Evolutionary conservation across 2,113 vertebrate species (phyloP), one percentile per base, ranked within the genome.

Genomic region (Vulpes ferrilata): DNA sequence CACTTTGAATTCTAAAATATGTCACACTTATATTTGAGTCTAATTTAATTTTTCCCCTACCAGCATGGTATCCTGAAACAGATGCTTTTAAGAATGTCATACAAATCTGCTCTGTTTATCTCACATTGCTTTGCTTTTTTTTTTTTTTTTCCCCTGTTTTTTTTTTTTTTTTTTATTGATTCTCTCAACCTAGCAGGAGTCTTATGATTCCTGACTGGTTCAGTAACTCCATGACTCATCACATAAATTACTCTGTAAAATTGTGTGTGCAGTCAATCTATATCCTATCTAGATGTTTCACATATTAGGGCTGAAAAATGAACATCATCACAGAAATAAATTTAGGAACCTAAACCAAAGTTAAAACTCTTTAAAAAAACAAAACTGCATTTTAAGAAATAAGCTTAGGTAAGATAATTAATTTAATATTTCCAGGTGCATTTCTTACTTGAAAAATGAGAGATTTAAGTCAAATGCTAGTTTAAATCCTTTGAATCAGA

Each of bases 21-120:
- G 93, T 88, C 78, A 87, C 27, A 89, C 7, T 96, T 88, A 90
- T 53, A 91, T 80, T 91, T 93, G 73, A 95, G 90, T 90, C 65
- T 97, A 98, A 96, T 93, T 97, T 97, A 82, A 74, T 93, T 97
- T 95, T 96, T 85, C 53, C 19, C 67, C 69, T 90, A 90, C 17
- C 88, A 97, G 67, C 32, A 93, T 53, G 84, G 25, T 53, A 97
- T 90, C 85, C 84, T 64, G 17, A 96, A 98, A 93, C 86, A 97
- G 90, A 93, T 91, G 67, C 86, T 90, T 93, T 95, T 43, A 95
- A 91, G 78, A 91, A 93, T 89, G 51, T 67, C 79, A 96, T 73
- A 69, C 76, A 76, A 74, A 90, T 71, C 71, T 94, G 64, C 17
- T 80, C 55, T 92, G 74, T 92, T 95, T 94, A 87, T 51, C 5